Conservation (phyloP, 2,797 vertebrate genomes). For the Phoebastria nigripes region DNA sequence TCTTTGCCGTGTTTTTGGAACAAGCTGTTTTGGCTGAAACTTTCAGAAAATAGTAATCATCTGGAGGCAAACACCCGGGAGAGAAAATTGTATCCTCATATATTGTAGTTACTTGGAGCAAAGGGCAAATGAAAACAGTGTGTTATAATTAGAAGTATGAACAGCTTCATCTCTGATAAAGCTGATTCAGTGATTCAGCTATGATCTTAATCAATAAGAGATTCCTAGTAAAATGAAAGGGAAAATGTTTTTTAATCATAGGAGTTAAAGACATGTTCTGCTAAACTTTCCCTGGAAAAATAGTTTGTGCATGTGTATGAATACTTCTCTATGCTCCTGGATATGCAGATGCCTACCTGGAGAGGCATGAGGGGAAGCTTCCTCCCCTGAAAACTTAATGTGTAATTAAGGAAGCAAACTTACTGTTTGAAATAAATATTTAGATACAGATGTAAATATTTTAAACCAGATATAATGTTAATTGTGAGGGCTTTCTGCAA, state of each 20-base stretch:
- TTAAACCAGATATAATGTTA: neutral
- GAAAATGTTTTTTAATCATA: neutral
- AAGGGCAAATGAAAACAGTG: neutral
- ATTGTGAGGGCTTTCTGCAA: neutral
- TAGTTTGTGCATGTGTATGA: neutral
- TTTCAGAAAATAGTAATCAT: neutral
- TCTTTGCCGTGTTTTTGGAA: neutral
- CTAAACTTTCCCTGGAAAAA: neutral
- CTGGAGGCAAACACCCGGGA: neutral
- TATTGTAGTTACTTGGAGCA: neutral
- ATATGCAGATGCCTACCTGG: neutral
- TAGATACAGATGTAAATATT: neutral
- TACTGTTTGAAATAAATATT: neutral
- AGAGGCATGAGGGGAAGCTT: neutral
- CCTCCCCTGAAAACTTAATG: neutral
- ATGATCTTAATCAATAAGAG: neutral
- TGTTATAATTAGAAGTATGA: neutral
- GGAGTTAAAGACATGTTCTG: neutral
- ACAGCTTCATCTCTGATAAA: neutral
- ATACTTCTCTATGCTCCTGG: neutral
- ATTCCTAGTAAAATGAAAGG: neutral
- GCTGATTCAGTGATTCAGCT: neutral
- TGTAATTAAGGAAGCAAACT: neutral
- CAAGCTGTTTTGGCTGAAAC: neutral
- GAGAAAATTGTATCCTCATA: neutral